Base-by-base conservation (phyloP, 2,113 vertebrate genomes). In the Hiodon alosoides region DNA sequence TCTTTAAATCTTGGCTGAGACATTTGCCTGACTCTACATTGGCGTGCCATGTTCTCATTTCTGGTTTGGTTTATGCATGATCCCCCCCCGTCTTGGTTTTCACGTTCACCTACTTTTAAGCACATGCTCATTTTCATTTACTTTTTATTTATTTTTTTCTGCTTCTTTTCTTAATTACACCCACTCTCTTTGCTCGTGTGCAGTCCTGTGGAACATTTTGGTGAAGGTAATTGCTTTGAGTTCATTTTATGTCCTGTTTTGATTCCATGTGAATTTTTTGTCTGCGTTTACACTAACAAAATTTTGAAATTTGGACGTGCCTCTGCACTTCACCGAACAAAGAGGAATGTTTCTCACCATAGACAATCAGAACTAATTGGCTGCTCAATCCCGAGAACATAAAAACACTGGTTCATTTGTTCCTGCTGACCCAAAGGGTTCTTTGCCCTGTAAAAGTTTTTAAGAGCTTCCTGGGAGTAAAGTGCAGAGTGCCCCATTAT, bases 181-280 rank as follows among this genome's bases (percentile, higher is more conserved):
- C 82, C 83, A 80, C 68, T 81, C 83, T 74, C 52, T 83, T 81
- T 84, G 79, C 85, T 81, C 74, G 82, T 84, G 80, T 85, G 81
- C 87, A 87, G 86, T 88, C 80, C 87, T 69, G 76, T 84, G 86
- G 86, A 86, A 67, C 78, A 79, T 84, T 83, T 81, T 78, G 74
- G 51, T 84, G 69, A 87, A 90, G 89, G 87, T 90, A 91, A 89
- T 67, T 78, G 46, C 79, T 77, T 83, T 76, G 71, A 72, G 69
- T 74, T 71, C 58, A 10, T 79, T 74, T 73, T 69, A 68, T 65
- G 2, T 17, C 8, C 7, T n/a, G 10, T 46, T 48, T 55, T 14
- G 54, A 78, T 76, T 8, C 17, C 46, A 9, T 58, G 31, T 17
- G 61, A 14, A 11, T 59, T 9, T 59, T 59, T 9, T 59, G 3